These are phyloP conservation scores for Brenthis hecate DNA, from an alignment of 2,888 invertebrate genomes.

Conservation along the genomic window DNA sequence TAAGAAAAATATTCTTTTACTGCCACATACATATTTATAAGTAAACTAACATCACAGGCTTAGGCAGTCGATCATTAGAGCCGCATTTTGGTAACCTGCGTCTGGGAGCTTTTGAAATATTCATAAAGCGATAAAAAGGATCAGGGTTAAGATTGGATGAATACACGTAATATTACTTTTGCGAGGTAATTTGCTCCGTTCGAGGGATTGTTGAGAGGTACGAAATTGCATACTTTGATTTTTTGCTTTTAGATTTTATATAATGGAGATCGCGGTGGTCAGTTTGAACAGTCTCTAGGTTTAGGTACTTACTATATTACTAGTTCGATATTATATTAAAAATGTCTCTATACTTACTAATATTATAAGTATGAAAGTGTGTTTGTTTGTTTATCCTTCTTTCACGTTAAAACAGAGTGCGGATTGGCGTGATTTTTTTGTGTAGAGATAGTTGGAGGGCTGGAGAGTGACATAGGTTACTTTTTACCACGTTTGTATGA, in stretches of 20 bases:
- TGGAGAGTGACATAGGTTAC: too few relatives aligned
- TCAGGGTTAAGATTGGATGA: slow-evolving; percentile 39
- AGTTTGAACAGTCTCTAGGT: too few relatives aligned
- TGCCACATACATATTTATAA: slow-evolving; percentile 40
- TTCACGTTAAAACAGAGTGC: too few relatives aligned
- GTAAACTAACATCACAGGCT: slow-evolving; percentile 37
- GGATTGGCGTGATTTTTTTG: too few relatives aligned
- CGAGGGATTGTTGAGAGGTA: slow-evolving; percentile 5
- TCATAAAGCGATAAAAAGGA: slow-evolving; percentile 45
- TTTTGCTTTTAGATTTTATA: not conserved
- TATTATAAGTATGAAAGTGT: too few relatives aligned
- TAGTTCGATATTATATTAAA: too few relatives aligned
- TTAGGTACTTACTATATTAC: too few relatives aligned
- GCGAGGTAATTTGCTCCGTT: slow-evolving; percentile 18
- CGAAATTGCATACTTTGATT: not conserved
- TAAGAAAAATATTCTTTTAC: slow-evolving; percentile 25
- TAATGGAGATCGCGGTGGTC: too few relatives aligned
- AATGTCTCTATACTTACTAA: too few relatives aligned
- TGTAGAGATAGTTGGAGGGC: too few relatives aligned
- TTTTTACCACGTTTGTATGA: too few relatives aligned
- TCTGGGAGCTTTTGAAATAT: slow-evolving; percentile 43
- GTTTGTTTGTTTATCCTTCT: too few relatives aligned
- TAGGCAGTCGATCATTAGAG: slow-evolving; percentile 41
- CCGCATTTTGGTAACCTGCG: slow-evolving; percentile 29
- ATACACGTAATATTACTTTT: slow-evolving; percentile 31